Evolutionary conservation across 1,140 invertebrate genomes (phyloP).

Genomic region (Diplogasteroides magnus): DNA sequence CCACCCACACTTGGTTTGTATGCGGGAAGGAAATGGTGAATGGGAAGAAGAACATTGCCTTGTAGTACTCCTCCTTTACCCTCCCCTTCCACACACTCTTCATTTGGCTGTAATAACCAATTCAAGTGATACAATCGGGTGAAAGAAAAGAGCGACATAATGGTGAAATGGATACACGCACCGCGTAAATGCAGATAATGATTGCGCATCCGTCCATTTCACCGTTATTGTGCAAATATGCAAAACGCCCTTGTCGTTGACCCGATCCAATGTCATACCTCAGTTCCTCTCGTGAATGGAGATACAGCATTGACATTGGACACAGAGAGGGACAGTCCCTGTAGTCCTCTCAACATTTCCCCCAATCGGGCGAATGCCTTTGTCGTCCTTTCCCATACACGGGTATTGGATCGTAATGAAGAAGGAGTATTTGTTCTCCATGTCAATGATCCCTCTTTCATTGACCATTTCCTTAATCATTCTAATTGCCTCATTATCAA

Average conservation of each 20-base stretch:
- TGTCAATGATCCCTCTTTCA: not conserved
- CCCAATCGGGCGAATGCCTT: constrained; percentile 12
- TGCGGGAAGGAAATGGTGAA: constrained; percentile 7
- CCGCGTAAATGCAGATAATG: too few relatives aligned
- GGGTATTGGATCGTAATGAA: constrained; percentile 1
- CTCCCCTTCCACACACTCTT: not conserved
- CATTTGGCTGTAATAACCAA: too few relatives aligned
- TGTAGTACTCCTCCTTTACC: not conserved
- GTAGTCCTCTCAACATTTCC: constrained; percentile 8
- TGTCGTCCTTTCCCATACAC: constrained; percentile 4
- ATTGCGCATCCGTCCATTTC: too few relatives aligned
- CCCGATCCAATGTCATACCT: too few relatives aligned
- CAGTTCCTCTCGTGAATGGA: constrained; percentile 22
- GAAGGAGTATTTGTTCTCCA: constrained; percentile 11
- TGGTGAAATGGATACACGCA: not conserved
- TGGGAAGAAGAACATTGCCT: constrained; percentile 1
- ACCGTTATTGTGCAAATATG: too few relatives aligned
- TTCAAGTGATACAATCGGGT: too few relatives aligned
- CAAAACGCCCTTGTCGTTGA: too few relatives aligned
- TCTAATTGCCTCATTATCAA: not conserved
- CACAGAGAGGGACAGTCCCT: constrained; percentile 16
- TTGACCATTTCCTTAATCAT: not conserved
- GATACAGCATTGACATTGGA: constrained; percentile 21
- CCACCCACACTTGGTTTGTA: constrained; percentile 11
- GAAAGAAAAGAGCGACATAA: too few relatives aligned